phyloP scores from a whole-genome alignment of 2,888 invertebrate species.

The Tenthredo mesomela region DNA sequence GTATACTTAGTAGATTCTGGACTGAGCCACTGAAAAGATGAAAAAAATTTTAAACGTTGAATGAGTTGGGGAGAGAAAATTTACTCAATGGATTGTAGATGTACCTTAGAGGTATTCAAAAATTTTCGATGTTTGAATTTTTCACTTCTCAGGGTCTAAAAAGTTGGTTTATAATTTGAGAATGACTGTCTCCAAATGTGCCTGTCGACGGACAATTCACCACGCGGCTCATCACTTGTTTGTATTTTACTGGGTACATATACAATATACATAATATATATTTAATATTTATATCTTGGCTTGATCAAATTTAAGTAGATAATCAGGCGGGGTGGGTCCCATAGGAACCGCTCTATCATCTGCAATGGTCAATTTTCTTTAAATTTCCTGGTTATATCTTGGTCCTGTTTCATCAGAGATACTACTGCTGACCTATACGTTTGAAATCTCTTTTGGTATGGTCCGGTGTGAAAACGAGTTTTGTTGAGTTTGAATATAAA shows the following conservation, averaged over 20 bases:
- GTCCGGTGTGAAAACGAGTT: conserved; percentile 38
- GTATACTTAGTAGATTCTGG: background rate
- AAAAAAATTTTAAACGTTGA: background rate
- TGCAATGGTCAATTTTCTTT: conserved; percentile 10
- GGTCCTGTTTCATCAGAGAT: background rate
- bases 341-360: conserved; percentile 29
- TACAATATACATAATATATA: too few species aligned
- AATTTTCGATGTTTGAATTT: too few species aligned
- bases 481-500: conserved; percentile 20
- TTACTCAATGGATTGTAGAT: background rate
- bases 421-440: conserved; percentile 26
- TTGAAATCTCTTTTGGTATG: background rate
- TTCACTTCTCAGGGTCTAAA: too few species aligned
- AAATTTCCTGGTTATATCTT: conserved; percentile 8
- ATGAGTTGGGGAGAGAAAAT: background rate
- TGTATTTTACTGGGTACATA: too few species aligned
- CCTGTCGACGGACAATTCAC: too few species aligned
- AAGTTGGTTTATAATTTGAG: too few species aligned
- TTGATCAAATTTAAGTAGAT: background rate
- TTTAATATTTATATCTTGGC: background rate
- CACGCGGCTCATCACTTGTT: too few species aligned
- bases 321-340: background rate
- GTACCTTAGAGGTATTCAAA: too few species aligned
- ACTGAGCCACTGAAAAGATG: background rate
- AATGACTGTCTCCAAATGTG: too few species aligned